Percentiles rank a stretch among this genome's conserved stretches.
Evolutionary conservation across 2,888 invertebrate genomes (phyloP).

Genomic region (Drosophila phalerata): DNA sequence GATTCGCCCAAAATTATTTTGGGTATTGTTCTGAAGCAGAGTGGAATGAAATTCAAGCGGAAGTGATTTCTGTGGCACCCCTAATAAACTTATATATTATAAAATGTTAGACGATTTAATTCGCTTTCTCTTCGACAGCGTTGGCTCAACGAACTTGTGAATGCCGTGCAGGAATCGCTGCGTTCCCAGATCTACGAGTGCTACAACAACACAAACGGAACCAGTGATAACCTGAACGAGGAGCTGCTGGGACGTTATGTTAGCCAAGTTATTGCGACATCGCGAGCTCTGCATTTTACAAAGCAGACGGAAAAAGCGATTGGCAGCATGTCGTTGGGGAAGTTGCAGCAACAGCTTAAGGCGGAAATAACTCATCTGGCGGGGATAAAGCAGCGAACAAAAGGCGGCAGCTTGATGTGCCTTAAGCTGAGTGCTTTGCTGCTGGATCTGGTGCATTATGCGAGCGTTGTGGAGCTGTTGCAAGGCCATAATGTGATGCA

Average conservation of each 20-base stretch:
- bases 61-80: no score
- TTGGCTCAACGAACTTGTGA: slow-evolving; percentile 89
- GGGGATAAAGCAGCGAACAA: slow-evolving; percentile 72
- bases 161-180: slow-evolving; percentile 92
- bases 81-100: no score
- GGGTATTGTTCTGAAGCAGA: no score
- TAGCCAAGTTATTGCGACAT: slow-evolving; percentile 93
- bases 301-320: slow-evolving; percentile 94
- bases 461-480: slow-evolving; percentile 92
- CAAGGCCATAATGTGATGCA: slow-evolving; percentile 89
- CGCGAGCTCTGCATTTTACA: slow-evolving; percentile 94
- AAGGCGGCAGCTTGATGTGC: slow-evolving; percentile 88
- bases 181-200: slow-evolving; percentile 88
- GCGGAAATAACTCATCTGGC: slow-evolving; percentile 83
- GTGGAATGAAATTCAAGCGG: no score
- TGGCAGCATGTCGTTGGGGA: slow-evolving; percentile 87
- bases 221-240: slow-evolving; percentile 84
- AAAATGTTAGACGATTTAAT: not conserved
- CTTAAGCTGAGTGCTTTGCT: slow-evolving; percentile 96
- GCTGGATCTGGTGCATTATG: slow-evolving; percentile 96
- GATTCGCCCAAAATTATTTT: no score
- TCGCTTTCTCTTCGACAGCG: slow-evolving; percentile 52
- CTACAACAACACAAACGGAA: slow-evolving; percentile 81
- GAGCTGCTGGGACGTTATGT: slow-evolving; percentile 85
- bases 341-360: slow-evolving; percentile 86